Evolutionary conservation across 2,113 vertebrate species (phyloP), one percentile per base, ranked within the genome.

Genomic region (Alligator mississippiensis): DNA sequence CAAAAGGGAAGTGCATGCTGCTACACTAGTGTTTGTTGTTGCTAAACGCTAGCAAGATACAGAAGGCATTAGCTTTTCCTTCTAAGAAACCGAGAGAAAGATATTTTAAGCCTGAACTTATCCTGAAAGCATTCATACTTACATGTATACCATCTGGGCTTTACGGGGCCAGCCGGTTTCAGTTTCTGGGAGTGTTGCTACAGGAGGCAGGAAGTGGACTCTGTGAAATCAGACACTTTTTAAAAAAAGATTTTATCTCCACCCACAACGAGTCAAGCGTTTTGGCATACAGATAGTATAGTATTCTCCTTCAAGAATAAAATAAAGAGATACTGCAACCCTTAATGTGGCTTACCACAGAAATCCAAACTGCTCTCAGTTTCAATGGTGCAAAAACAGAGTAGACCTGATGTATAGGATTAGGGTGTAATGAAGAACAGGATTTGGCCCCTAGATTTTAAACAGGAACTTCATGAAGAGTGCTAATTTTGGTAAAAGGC

Each of bases 121-220:
- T 95, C 88, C 83, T 17, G 12, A 82, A 15, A 93, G 90, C 80
- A 47, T 96, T 84, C 24, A 5, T 84, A 86, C 97, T 94, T 82
- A 94, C 95, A 47, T 82, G 84, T 34, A 27, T 84, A 70, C 4
- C 59, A 3, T n/a, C 84, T 4, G 68, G 28, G 90, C 80, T 85
- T 92, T 88, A 77, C 76, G 88, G 38, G 90, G 92, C 79, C 88
- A 92, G 87, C 55, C 82, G 77, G 88, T 95, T 92, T 97, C 95
- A 94, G 89, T 96, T 95, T 93, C 87, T 72, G 60, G 28, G 57
- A 88, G 19, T 19, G 30, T 80, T 87, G 82, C 66, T 92, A 72
- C 81, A 92, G 80, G 80, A 25, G 83, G 55, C 82, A 93, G 90
- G 92, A 96, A 97, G 89, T 88, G 85, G 76, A 59, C 86, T 95